phyloP scores from a whole-genome alignment of 2,113 vertebrate species.

The Pelodiscus sinensis region DNA sequence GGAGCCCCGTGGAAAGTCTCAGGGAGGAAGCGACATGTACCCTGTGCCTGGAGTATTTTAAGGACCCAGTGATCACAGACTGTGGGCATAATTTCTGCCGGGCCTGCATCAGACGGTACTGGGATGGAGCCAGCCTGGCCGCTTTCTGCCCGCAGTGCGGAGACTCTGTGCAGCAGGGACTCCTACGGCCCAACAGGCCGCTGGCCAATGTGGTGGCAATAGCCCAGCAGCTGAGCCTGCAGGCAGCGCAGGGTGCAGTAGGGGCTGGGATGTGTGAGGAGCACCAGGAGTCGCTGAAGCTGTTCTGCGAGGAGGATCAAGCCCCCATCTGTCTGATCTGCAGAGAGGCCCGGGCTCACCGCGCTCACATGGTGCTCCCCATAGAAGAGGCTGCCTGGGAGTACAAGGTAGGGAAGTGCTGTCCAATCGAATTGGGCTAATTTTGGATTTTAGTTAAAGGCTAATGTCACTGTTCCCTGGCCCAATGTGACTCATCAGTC shows the following conservation, averaged over 20 bases:
- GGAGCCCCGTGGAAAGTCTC: constrained; percentile 65
- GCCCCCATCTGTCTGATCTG: too few relatives aligned
- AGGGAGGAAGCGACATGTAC: constrained; percentile 71
- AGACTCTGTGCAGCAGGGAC: constrained; percentile 68
- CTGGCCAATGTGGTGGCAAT: not conserved
- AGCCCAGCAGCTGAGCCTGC: not conserved
- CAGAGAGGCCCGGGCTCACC: too few relatives aligned
- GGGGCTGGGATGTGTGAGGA: not conserved
- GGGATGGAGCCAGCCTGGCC: constrained; percentile 18
- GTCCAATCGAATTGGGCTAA: too few relatives aligned
- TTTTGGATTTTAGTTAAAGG: not conserved
- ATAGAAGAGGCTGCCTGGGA: not conserved
- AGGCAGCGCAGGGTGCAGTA: not conserved
- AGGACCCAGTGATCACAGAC: constrained; percentile 63
- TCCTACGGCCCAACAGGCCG: constrained; percentile 43
- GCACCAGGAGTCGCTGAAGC: not conserved
- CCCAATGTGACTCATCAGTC: not conserved
- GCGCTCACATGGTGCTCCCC: not conserved
- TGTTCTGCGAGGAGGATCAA: too few relatives aligned
- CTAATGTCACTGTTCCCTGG: too few relatives aligned
- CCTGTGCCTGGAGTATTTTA: constrained; percentile 71
- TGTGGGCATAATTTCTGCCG: not conserved
- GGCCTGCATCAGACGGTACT: not conserved
- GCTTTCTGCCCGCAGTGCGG: constrained; percentile 72
- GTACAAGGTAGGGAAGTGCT: not conserved